These are phyloP conservation scores for Lepidostoma basale DNA, from an alignment of 1,140 invertebrate species.

Conservation along the genomic window DNA sequence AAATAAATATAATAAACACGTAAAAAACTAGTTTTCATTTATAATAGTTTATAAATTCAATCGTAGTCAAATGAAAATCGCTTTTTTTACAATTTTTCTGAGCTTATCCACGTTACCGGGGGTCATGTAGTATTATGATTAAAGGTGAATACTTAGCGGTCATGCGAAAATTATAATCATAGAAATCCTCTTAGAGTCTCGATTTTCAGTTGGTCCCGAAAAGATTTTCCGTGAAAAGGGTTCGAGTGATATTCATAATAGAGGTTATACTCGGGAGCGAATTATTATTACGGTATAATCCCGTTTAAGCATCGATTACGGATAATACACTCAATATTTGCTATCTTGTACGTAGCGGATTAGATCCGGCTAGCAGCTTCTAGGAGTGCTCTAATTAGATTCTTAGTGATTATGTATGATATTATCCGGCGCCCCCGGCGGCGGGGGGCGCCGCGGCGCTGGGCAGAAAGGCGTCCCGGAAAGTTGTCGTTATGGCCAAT, in stretches of 20 bases:
- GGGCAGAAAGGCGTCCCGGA: neutral
- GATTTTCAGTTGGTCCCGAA: neutral
- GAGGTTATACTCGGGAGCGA: neutral
- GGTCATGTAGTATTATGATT: neutral
- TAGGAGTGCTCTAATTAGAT: neutral
- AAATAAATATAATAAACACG: too few relatives aligned
- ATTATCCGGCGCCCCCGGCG: too few relatives aligned
- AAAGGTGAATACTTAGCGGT: constrained; percentile 1
- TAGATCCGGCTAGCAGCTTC: neutral
- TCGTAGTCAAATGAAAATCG: too few relatives aligned
- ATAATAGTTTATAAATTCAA: too few relatives aligned
- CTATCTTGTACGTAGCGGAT: too few relatives aligned
- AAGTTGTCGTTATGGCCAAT: constrained; percentile 5
- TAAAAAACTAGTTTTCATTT: too few relatives aligned
- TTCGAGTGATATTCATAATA: neutral
- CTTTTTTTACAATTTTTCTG: too few relatives aligned
- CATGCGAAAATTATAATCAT: neutral
- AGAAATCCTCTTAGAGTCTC: neutral
- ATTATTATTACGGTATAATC: neutral
- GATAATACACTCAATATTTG: too few relatives aligned
- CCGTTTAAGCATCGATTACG: neutral
- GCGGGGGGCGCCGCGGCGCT: too few relatives aligned
- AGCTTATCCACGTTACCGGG: too few relatives aligned
- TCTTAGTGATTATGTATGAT: neutral
- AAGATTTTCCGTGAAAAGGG: neutral